These are phyloP conservation scores for Parasteatoda tepidariorum DNA, from an alignment of 1,140 invertebrate species.

Conservation along the genomic window DNA sequence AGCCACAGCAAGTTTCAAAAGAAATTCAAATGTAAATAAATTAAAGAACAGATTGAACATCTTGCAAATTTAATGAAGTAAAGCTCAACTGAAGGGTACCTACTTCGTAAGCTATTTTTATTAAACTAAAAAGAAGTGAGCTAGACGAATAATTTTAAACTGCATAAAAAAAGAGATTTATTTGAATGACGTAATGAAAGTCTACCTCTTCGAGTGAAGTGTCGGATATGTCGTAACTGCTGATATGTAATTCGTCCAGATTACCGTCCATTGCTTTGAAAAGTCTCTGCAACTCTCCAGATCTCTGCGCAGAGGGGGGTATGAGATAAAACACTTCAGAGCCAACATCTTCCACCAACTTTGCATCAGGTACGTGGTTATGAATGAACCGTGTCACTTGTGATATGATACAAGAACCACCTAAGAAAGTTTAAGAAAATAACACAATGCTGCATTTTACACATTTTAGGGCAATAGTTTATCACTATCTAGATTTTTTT, in stretches of 20 bases:
- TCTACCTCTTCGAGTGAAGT: constrained; percentile 73
- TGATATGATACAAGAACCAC: constrained; percentile 48
- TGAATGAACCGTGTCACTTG: constrained; percentile 69
- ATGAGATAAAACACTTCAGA: constrained; percentile 72
- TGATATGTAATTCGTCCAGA: constrained; percentile 69
- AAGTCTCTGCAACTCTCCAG: constrained; percentile 68
- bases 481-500: too few species aligned
- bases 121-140: too few species aligned
- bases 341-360: constrained; percentile 70
- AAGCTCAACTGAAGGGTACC: too few species aligned
- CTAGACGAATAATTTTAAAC: not conserved
- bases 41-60: too few species aligned
- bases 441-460: too few species aligned
- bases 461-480: too few species aligned
- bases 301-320: constrained; percentile 67
- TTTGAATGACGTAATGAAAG: constrained; percentile 65
- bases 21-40: too few species aligned
- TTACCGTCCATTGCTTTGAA: constrained; percentile 71
- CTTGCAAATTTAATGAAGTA: too few species aligned
- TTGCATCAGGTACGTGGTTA: constrained; percentile 68
- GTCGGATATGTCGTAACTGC: constrained; percentile 75
- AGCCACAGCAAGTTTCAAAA: too few species aligned
- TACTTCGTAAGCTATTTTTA: too few species aligned
- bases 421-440: not conserved
- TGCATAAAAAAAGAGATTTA: not conserved